Evolutionary conservation across 2,888 invertebrate genomes (phyloP).

Genomic region (Protodeltote pygarga): DNA sequence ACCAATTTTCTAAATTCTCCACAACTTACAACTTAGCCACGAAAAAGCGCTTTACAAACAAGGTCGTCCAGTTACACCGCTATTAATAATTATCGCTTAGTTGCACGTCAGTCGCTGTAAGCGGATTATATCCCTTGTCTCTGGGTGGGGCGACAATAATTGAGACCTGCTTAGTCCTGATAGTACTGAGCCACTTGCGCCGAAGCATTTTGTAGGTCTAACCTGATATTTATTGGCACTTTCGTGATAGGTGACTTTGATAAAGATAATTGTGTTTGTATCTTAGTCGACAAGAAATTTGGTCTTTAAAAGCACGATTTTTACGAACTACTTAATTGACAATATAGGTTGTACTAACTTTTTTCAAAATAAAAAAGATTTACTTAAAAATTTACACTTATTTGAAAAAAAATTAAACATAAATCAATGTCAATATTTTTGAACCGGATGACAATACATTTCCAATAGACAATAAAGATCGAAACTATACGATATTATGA

Average conservation of each 20-base stretch:
- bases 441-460: too few relatives aligned
- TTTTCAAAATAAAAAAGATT: too few relatives aligned
- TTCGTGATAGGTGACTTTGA: constrained; percentile 24
- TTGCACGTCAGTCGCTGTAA: constrained; percentile 52
- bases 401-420: too few relatives aligned
- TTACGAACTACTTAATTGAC: too few relatives aligned
- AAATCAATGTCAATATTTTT: too few relatives aligned
- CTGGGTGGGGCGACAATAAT: constrained; percentile 50
- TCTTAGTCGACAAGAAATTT: too few relatives aligned
- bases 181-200: constrained; percentile 42
- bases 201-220: constrained; percentile 31
- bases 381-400: too few relatives aligned
- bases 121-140: constrained; percentile 58
- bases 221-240: constrained; percentile 35
- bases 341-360: too few relatives aligned
- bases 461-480: too few relatives aligned
- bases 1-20: neutral
- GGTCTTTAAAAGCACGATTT: too few relatives aligned
- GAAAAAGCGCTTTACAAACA: constrained; percentile 35
- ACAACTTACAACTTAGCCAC: constrained; percentile 3
- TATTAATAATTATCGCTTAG: constrained; percentile 58
- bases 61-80: constrained; percentile 41
- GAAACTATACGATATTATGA: too few relatives aligned
- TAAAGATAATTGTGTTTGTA: too few relatives aligned
- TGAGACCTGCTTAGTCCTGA: constrained; percentile 48